A percentile compares a stretch with the other conserved stretches of the same genome.
phyloP scores from a whole-genome alignment of 2,113 vertebrate species.

The Heteronetta atricapilla region DNA sequence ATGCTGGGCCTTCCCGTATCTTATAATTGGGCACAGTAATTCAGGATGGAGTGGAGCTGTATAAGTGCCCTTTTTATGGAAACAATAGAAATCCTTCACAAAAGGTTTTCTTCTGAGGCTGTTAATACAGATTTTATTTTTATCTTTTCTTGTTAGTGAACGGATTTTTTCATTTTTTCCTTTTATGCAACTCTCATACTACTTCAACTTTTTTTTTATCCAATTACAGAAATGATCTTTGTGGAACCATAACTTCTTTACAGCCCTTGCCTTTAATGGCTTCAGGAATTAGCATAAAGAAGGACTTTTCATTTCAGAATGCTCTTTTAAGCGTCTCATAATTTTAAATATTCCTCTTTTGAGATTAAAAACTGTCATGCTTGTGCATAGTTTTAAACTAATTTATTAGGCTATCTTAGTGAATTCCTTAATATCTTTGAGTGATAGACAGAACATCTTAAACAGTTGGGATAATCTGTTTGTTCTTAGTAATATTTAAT shows the following conservation, averaged over 20 bases:
- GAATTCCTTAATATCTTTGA: neutral
- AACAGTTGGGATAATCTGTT: neutral
- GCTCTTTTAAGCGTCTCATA: neutral
- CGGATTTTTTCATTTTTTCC: neutral
- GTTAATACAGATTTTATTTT: constrained; percentile 20
- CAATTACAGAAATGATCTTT: neutral
- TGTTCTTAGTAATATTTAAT: neutral
- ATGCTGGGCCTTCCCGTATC: neutral
- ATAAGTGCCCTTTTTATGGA: neutral
- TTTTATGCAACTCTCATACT: neutral
- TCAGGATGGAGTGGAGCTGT: neutral
- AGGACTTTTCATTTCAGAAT: neutral
- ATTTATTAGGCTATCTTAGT: neutral
- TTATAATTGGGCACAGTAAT: neutral
- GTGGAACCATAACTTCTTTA: neutral
- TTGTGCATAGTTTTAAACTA: neutral
- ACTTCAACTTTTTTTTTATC: neutral
- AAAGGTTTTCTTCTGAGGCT: neutral
- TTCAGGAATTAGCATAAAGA: constrained; percentile 15
- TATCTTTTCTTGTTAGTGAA: neutral
- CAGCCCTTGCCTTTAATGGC: neutral
- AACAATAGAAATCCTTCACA: neutral
- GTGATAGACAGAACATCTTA: neutral
- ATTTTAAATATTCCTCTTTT: constrained; percentile 24
- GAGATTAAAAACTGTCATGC: neutral